Evolutionary conservation across 2,113 vertebrate genomes (phyloP).

Genomic region (Turnix velox): DNA sequence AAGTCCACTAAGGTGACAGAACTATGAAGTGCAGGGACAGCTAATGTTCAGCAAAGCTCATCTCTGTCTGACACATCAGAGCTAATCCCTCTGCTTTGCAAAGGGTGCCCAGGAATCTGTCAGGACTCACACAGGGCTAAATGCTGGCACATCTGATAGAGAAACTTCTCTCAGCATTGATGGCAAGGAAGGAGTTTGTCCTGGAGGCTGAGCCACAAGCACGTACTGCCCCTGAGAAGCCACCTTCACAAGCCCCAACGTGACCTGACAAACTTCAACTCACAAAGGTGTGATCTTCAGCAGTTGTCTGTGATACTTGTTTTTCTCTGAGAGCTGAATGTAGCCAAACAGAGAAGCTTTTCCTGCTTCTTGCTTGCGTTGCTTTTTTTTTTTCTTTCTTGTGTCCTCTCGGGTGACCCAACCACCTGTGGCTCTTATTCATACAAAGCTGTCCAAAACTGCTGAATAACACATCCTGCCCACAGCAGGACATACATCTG

Average conservation of each 20-base stretch:
- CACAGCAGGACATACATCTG: neutral
- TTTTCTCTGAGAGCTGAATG: neutral
- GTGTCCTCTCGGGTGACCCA: neutral
- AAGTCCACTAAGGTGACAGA: neutral
- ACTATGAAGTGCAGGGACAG: neutral
- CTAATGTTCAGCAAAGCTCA: neutral
- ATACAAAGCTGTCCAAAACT: neutral
- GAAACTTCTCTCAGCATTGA: neutral
- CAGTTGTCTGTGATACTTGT: neutral
- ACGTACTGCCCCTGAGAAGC: neutral
- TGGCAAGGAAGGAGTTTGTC: neutral
- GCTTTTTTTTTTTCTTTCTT: neutral
- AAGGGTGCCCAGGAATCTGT: neutral
- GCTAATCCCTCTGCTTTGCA: neutral
- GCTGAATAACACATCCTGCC: neutral
- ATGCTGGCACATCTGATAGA: neutral
- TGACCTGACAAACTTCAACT: neutral
- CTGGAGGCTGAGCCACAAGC: neutral
- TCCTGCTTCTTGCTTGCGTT: neutral
- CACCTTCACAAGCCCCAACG: neutral
- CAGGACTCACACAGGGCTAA: neutral
- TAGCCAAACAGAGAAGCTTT: conserved; percentile 8
- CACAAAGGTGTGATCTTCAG: neutral
- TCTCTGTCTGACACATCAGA: neutral
- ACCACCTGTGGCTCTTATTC: conserved; percentile 3